Evolutionary conservation across 2,113 vertebrate genomes (phyloP), one percentile per base, ranked within the genome.

Genomic region (Ochotona princeps): DNA sequence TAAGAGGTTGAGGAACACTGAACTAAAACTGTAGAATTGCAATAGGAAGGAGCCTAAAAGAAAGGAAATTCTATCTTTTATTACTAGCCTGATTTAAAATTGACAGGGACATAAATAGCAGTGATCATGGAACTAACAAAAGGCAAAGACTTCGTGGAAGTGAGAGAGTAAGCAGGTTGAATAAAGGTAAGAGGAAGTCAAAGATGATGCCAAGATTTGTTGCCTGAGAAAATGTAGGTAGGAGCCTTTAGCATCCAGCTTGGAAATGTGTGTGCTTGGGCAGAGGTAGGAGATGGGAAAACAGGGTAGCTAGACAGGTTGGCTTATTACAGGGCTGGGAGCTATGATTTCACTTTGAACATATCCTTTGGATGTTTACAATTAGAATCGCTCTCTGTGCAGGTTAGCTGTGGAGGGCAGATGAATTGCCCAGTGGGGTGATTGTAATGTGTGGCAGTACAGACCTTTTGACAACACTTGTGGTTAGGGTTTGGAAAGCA

Each of bases 321-420:
- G 61, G 6, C 18, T 87, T 87, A 11, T 28, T 38, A 35, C 32
- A 74, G n/a, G 5, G 7, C 49, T 78, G 11, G 49, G 65, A 8
- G 69, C 86, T 54, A 18, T 85, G 85, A n/a, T 93, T 92, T 87
- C 54, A 20, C 83, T 81, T 65, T 28, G 23, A 90, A 30, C 35
- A 8, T 49, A 80, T 83, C 32, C 26, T 73, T 83, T 51, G 38
- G 8, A 89, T 72, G 15, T 83, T 25, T 51, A 28, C 60, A 17
- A 15, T 83, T 61, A 26, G n/a, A 90, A 90, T 18, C 72, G 21
- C n/a, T 93, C 6, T 82, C 0, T 18, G 6, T 78, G 44, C 32
- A 60, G n/a, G 18, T 81, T 54, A 90, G 47, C 7, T 17, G 25
- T 88, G 80, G 35, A 88, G 66, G 47, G 23, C n/a, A 92, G 32